These are phyloP conservation scores for Psilopsiagon aymara DNA, from an alignment of 2,113 vertebrate species.

Conservation along the genomic window DNA sequence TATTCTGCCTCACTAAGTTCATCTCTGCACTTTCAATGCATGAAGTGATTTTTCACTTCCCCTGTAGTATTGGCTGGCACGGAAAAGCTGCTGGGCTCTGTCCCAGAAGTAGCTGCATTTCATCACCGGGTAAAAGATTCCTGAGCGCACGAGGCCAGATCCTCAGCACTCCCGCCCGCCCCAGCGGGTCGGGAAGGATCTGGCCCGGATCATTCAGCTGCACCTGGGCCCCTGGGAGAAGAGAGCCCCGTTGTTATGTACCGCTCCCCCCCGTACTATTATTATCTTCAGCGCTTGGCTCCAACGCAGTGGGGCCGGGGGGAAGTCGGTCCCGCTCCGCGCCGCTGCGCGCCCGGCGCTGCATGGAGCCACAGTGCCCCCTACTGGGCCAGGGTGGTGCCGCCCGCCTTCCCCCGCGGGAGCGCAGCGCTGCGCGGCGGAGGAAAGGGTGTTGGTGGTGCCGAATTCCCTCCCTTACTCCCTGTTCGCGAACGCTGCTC, in stretches of 20 bases:
- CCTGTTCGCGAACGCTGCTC: rapidly evolving
- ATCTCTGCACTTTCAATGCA: constrained; percentile 64
- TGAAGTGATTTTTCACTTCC: constrained; percentile 62
- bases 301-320: neutral
- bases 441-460: neutral
- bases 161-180: neutral
- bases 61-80: constrained; percentile 66
- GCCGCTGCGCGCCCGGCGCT: neutral
- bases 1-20: constrained; percentile 59
- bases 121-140: constrained; percentile 44
- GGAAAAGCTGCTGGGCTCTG: constrained; percentile 57
- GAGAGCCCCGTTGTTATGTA: neutral
- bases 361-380: constrained; percentile 79
- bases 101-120: constrained; percentile 69
- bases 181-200: neutral
- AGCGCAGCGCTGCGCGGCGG: neutral
- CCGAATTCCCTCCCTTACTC: neutral
- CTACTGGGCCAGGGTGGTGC: constrained; percentile 63
- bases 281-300: neutral
- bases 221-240: neutral
- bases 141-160: neutral
- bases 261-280: neutral
- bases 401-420: neutral
- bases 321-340: neutral
- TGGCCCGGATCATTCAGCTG: neutral